Conservation (phyloP, 2,797 vertebrate genomes). For the Neosalanx taihuensis region DNA sequence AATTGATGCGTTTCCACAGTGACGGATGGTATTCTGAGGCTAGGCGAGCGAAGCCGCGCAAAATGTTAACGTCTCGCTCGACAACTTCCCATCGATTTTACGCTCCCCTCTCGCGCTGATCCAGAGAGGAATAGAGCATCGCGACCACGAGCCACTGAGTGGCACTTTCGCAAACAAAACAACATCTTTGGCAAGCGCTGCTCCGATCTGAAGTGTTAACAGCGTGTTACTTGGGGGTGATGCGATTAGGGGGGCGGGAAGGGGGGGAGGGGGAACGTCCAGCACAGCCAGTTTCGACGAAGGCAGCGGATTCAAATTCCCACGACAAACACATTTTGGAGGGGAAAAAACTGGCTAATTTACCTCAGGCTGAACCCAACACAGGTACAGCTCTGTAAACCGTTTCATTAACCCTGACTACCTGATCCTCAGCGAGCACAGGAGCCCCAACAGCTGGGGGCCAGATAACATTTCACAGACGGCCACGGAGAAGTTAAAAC, state of each 20-base stretch:
- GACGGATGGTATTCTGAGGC: slow-evolving; percentile 16
- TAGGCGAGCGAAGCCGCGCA: background rate
- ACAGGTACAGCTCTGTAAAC: background rate
- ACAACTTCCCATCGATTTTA: slow-evolving; percentile 1
- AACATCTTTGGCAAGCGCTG: too few species aligned
- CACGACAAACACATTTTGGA: background rate
- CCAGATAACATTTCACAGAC: background rate
- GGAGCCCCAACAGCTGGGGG: slow-evolving; percentile 26
- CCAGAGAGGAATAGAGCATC: background rate
- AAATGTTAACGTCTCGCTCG: slow-evolving; percentile 12
- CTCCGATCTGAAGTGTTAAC: too few species aligned
- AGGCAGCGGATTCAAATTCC: background rate
- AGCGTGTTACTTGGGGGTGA: too few species aligned
- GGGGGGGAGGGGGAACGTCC: too few species aligned
- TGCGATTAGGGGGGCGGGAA: too few species aligned
- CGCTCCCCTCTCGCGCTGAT: background rate
- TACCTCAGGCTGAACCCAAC: background rate
- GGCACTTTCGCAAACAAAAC: background rate
- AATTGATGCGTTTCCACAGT: slow-evolving; percentile 42
- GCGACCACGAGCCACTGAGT: too few species aligned
- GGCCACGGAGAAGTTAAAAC: slow-evolving; percentile 28
- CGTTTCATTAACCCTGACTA: too few species aligned
- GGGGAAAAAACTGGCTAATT: background rate
- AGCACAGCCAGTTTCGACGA: background rate
- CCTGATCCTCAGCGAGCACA: background rate